Percentiles rank a stretch among this genome's conserved stretches.
Conservation (phyloP, 2,797 vertebrate species). For the Pelochelys cantorii region DNA sequence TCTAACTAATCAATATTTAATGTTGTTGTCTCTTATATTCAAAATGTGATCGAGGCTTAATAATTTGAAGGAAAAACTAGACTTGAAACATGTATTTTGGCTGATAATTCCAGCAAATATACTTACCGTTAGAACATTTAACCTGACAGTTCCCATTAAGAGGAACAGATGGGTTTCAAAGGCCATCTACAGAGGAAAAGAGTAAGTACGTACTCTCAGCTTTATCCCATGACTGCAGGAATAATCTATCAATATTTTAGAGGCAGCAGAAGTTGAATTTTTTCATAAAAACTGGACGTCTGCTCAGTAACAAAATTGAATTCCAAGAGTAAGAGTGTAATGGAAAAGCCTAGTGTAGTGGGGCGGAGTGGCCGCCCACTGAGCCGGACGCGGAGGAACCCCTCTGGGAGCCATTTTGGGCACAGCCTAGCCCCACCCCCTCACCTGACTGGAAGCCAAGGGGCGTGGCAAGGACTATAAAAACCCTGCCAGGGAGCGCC, state of each 20-base stretch:
- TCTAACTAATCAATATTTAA: neutral
- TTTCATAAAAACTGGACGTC: neutral
- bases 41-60: neutral
- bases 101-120: neutral
- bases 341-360: too few relatives aligned
- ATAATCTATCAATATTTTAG: neutral
- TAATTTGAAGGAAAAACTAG: neutral
- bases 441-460: too few relatives aligned
- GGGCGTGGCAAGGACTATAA: too few relatives aligned
- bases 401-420: too few relatives aligned
- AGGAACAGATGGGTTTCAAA: neutral
- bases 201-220: neutral
- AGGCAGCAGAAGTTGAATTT: neutral
- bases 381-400: too few relatives aligned
- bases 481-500: too few relatives aligned
- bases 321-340: neutral
- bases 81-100: neutral
- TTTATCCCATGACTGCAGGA: neutral
- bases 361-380: too few relatives aligned
- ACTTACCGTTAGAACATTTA: neutral
- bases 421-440: too few relatives aligned
- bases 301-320: neutral
- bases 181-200: neutral
- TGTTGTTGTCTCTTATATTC: neutral
- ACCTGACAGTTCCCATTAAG: neutral